phyloP scores from a whole-genome alignment of 2,888 invertebrate genomes.

The Sialis lutaria region DNA sequence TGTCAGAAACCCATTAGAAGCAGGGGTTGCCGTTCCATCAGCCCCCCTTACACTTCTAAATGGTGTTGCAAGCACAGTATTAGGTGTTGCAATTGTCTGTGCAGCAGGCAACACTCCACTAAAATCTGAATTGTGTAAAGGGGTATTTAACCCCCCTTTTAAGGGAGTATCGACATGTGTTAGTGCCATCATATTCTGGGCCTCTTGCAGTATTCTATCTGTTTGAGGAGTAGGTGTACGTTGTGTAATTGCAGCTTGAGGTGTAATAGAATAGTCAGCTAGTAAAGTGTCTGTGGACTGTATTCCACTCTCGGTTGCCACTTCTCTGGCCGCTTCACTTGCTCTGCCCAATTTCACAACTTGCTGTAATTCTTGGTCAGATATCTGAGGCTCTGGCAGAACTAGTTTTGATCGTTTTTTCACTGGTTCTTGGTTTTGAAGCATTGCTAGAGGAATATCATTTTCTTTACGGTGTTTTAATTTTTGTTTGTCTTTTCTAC shows the following conservation, averaged over 20 bases:
- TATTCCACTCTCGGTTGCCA: conserved; percentile 58
- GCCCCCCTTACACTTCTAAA: conserved; percentile 56
- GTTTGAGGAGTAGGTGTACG: conserved; percentile 74
- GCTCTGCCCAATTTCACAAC: conserved; percentile 85
- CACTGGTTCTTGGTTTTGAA: conserved; percentile 75
- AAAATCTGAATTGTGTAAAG: conserved; percentile 79
- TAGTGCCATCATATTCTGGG: conserved; percentile 96
- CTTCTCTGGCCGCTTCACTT: conserved; percentile 79
- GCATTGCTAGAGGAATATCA: conserved; percentile 80
- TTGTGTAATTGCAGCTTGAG: conserved; percentile 49
- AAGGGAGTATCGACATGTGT: conserved; percentile 96
- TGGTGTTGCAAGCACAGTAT: conserved; percentile 78
- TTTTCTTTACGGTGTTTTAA: conserved; percentile 91
- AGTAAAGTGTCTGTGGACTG: conserved; percentile 73
- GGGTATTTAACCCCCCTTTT: conserved; percentile 91
- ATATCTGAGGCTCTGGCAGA: conserved; percentile 90
- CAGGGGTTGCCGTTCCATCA: conserved; percentile 38
- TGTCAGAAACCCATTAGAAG: conserved; percentile 40
- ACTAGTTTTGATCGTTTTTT: conserved; percentile 91
- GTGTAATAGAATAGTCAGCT: conserved; percentile 77
- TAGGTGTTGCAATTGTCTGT: conserved; percentile 63
- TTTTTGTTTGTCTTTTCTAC: conserved; percentile 90
- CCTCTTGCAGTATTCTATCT: conserved; percentile 80
- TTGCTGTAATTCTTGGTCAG: conserved; percentile 80
- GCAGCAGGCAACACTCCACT: conserved; percentile 62